Evolutionary conservation across 2,113 vertebrate genomes (phyloP).

Genomic region (Nyctibius bracteatus): DNA sequence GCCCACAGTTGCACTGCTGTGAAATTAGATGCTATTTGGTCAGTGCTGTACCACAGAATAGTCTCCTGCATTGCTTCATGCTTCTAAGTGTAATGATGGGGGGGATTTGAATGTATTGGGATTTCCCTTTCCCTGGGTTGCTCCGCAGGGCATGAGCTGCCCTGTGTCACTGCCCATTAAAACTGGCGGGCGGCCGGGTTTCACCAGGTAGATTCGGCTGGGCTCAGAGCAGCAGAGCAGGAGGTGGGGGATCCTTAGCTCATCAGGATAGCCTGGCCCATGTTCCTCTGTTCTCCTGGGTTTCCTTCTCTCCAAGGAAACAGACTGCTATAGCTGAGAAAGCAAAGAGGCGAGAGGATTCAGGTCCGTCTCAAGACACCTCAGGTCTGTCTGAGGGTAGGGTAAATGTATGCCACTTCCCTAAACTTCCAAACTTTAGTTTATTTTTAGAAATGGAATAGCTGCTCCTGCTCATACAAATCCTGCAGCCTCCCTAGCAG

Average conservation of each 20-base stretch:
- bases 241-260: not conserved
- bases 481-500: not conserved
- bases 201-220: not conserved
- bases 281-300: not conserved
- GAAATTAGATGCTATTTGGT: not conserved
- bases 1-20: not conserved
- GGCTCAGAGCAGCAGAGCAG: not conserved
- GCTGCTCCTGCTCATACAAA: not conserved
- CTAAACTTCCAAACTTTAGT: not conserved
- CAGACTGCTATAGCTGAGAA: not conserved
- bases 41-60: not conserved
- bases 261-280: not conserved
- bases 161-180: rapidly evolving
- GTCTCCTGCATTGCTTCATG: rapidly evolving
- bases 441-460: not conserved
- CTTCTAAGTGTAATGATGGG: not conserved
- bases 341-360: not conserved
- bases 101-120: not conserved
- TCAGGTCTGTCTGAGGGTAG: not conserved
- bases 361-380: not conserved
- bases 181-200: not conserved
- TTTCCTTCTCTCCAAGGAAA: not conserved
- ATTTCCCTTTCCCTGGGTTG: not conserved
- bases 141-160: not conserved
- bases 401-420: not conserved